Conservation (phyloP, 2,113 vertebrate species). For the Myodes glareolus region DNA sequence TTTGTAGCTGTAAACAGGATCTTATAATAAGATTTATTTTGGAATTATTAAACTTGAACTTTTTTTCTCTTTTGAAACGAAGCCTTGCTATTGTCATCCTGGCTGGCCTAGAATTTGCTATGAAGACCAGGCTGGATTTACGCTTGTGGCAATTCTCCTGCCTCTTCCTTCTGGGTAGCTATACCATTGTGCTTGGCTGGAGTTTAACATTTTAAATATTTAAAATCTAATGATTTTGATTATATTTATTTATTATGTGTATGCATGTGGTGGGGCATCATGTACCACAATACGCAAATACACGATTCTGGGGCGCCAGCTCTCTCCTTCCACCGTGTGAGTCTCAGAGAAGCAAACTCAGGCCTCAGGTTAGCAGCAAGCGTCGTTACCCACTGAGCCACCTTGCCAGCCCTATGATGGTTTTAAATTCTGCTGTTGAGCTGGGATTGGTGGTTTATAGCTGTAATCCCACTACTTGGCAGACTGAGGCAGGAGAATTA, state of each 20-base stretch:
- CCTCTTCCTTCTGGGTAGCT: not conserved
- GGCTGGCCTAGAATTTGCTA: not conserved
- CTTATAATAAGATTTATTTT: slow-evolving; percentile 19
- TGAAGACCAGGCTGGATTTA: not conserved
- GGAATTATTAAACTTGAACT: not conserved
- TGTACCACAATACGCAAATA: not conserved
- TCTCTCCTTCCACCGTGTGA: not conserved
- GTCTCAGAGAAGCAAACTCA: not conserved
- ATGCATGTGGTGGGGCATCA: not conserved
- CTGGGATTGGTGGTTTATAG: not conserved
- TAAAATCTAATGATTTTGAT: not conserved
- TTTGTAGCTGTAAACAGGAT: not conserved
- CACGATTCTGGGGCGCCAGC: not conserved
- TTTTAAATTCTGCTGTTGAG: not conserved
- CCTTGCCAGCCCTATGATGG: not conserved
- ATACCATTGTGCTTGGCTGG: not conserved
- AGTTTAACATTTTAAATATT: not conserved
- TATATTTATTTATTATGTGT: not conserved
- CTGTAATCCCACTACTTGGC: not conserved
- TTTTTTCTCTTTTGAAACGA: not conserved
- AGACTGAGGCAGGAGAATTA: not conserved
- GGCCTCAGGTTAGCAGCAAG: not conserved
- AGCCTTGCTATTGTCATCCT: not conserved
- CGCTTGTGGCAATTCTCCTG: not conserved
- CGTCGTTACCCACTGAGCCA: not conserved